Base-by-base conservation (phyloP, 2,888 invertebrate species). In the Escarpia spicata region DNA sequence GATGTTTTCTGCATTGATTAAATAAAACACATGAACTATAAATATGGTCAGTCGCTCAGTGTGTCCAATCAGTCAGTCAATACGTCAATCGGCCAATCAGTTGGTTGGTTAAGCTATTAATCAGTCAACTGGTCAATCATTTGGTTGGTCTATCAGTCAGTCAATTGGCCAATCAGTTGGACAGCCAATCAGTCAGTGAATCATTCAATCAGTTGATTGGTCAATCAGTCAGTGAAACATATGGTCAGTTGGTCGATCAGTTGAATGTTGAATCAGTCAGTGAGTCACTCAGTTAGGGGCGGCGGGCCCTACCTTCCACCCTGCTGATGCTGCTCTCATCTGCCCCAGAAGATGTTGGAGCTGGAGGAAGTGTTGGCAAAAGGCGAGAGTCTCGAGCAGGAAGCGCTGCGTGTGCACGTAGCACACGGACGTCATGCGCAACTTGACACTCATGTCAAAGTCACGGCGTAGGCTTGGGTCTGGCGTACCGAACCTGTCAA, bases 351-450 rank as follows among this genome's bases (percentile, higher is more conserved):
- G 98, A 93, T 98, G 97, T 95, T 98, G 98, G 92, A 99, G 97
- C 94, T 98, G 98, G 6, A 98, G 97, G 96, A 99, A 98, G 93
- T 97, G 96, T 94, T 97, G 96, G 94, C 98, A 98, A 97, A 99
- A 99, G 4, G 98, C 98, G 95, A 98, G 98, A 93, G 99, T 97
- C 96, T 99, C 99, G 43, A 98, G 97, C 92, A 99, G 97, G 97
- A 99, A 99, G 92, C 99, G 97, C 96, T 98, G 98, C 0, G 99
- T 99, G 97, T 99, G 99, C 92, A 99, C 98, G 96, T 99, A 99
- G 95, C 98, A 97, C 2, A 99, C 98, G 0, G 99, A 98, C 0
- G 98, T 98, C 98, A 99, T 98, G 95, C 98, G 97, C 58, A 99
- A 96, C 93, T 97, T 97, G 92, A 99, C 96, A 93, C 97, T 97